A percentile compares a stretch with the other conserved stretches of the same genome.
These are phyloP conservation scores for Archips crataeganus DNA, from an alignment of 2,888 invertebrate genomes.

Conservation along the genomic window DNA sequence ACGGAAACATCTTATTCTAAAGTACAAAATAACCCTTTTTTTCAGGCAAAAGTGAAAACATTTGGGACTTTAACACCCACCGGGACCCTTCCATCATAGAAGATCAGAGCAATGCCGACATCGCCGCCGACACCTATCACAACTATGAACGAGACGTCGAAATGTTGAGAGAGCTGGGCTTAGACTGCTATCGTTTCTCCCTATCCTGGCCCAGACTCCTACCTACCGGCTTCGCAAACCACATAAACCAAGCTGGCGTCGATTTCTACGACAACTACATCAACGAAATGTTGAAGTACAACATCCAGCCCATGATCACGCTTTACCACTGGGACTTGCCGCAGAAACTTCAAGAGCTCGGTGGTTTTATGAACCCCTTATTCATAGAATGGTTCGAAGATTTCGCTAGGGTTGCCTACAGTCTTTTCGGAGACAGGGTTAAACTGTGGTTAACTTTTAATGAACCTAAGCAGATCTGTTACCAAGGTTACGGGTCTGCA, in stretches of 20 bases:
- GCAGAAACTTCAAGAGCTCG: constrained; percentile 80
- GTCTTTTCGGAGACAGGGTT: constrained; percentile 65
- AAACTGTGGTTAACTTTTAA: constrained; percentile 78
- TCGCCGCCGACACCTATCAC: constrained; percentile 86
- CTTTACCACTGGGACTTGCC: constrained; percentile 86
- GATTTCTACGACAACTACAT: constrained; percentile 88
- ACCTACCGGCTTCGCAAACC: constrained; percentile 81
- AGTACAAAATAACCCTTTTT: neutral
- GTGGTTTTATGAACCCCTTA: constrained; percentile 79
- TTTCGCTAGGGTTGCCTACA: constrained; percentile 76
- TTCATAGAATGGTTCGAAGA: constrained; percentile 78
- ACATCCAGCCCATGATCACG: constrained; percentile 86
- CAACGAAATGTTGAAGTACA: constrained; percentile 85
- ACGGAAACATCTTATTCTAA: too few species aligned
- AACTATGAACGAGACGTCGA: constrained; percentile 86
- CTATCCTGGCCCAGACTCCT: constrained; percentile 87
- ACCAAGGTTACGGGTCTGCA: constrained; percentile 29
- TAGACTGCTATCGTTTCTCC: constrained; percentile 83
- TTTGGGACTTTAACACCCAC: constrained; percentile 41
- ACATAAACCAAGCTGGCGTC: constrained; percentile 85
- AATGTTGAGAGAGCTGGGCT: constrained; percentile 73
- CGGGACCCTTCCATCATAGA: constrained; percentile 65
- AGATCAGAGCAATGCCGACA: constrained; percentile 84
- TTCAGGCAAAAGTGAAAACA: constrained; percentile 39
- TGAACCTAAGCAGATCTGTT: constrained; percentile 62